Evolutionary conservation across 2,113 vertebrate species (phyloP).

Genomic region (Amia ocellicauda): DNA sequence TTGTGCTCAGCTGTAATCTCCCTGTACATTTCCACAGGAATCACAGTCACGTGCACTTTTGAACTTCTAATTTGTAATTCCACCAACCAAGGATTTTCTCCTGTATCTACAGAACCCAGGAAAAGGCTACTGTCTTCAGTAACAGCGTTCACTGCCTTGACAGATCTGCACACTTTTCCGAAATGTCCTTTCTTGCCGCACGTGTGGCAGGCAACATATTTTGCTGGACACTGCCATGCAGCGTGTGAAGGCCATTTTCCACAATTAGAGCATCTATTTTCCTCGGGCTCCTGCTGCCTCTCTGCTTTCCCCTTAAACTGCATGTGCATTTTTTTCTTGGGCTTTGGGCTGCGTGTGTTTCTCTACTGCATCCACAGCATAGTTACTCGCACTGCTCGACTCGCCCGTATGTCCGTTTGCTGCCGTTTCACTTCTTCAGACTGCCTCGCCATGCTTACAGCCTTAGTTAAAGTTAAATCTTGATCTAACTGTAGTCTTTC

Average conservation of each 20-base stretch:
- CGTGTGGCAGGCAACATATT: slow-evolving; percentile 6
- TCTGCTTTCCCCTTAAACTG: no score
- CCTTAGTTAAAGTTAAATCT: neutral
- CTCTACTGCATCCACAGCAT: no score
- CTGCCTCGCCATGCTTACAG: neutral
- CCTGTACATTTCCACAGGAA: neutral
- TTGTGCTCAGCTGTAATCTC: no score
- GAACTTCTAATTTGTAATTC: slow-evolving; percentile 13
- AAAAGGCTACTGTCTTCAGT: neutral
- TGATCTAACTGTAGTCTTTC: neutral
- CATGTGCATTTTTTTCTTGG: no score
- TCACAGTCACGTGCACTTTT: neutral
- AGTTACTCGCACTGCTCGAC: no score
- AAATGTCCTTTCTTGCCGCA: slow-evolving; percentile 13
- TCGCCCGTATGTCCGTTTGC: neutral
- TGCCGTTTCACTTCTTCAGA: neutral
- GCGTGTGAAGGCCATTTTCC: slow-evolving; percentile 6
- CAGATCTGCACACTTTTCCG: neutral
- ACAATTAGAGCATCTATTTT: neutral
- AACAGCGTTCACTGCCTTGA: slow-evolving; percentile 12
- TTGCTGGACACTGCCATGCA: slow-evolving; percentile 12
- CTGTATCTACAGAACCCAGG: neutral
- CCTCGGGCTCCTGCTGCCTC: neutral
- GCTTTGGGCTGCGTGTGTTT: no score
- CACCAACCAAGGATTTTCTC: neutral